Percentiles rank a stretch among this genome's conserved stretches.
These are phyloP conservation scores for Metallyticus violacea DNA, from an alignment of 2,888 invertebrate species.

Conservation along the genomic window DNA sequence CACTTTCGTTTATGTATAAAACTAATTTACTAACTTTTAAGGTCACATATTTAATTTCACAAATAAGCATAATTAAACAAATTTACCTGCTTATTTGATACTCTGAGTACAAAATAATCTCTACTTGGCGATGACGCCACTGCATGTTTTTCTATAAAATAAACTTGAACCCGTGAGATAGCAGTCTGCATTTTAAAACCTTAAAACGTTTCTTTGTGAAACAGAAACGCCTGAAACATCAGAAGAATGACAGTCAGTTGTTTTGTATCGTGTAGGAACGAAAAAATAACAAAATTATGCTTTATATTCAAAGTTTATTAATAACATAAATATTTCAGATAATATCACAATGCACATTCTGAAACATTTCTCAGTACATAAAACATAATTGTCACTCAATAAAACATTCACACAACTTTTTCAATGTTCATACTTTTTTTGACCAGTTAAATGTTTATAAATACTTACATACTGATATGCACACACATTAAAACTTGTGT, in stretches of 20 bases:
- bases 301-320: neutral
- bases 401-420: neutral
- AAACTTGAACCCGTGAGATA: neutral
- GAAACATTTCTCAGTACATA: neutral
- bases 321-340: constrained; percentile 2
- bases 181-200: neutral
- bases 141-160: constrained; percentile 6
- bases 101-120: constrained; percentile 45
- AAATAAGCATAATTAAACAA: too few relatives aligned
- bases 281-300: neutral
- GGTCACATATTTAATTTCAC: too few relatives aligned
- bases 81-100: constrained; percentile 40
- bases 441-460: neutral
- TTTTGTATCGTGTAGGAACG: neutral
- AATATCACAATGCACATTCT: constrained; percentile 6
- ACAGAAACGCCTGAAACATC: neutral
- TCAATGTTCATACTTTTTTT: neutral
- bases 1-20: too few relatives aligned
- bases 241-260: neutral
- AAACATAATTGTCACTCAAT: neutral
- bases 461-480: neutral
- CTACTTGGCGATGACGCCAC: constrained; percentile 44
- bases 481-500: neutral
- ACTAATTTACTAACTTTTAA: too few relatives aligned
- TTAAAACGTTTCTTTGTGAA: neutral